These are phyloP conservation scores for Elegia similella DNA, from an alignment of 2,888 invertebrate species.

Conservation along the genomic window DNA sequence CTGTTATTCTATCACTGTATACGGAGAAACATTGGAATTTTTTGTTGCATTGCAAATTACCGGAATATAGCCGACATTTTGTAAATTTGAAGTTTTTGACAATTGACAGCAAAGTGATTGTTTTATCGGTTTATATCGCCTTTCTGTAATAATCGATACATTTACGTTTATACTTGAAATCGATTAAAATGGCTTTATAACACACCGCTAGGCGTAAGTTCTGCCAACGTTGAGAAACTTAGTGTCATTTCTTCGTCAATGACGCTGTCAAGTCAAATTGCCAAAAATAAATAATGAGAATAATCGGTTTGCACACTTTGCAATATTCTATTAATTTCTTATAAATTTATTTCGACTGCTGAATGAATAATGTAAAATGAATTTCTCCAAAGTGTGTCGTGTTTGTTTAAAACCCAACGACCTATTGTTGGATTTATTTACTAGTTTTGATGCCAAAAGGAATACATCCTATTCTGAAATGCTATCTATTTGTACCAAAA, in stretches of 20 bases:
- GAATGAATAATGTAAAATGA: constrained; percentile 34
- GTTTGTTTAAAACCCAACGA: constrained; percentile 57
- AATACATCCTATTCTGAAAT: constrained; percentile 62
- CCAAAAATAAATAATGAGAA: background rate
- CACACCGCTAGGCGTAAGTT: background rate
- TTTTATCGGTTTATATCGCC: background rate
- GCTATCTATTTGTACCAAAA: constrained; percentile 60
- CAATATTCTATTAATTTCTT: too few species aligned
- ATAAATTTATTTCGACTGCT: background rate
- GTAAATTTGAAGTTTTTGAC: constrained; percentile 1
- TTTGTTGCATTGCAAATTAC: constrained; percentile 1
- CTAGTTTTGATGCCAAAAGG: constrained; percentile 55
- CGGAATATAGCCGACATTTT: constrained; percentile 17
- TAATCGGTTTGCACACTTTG: background rate
- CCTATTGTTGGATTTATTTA: constrained; percentile 61
- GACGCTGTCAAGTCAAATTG: background rate
- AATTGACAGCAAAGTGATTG: background rate
- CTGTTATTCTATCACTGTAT: background rate
- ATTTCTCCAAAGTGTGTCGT: constrained; percentile 63
- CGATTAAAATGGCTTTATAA: background rate
- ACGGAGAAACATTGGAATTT: background rate
- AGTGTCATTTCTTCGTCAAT: background rate
- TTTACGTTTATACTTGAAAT: background rate
- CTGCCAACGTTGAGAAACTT: background rate
- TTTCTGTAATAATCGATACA: background rate